Conservation (phyloP, 2,113 vertebrate genomes). For the Sinosuthora webbiana region DNA sequence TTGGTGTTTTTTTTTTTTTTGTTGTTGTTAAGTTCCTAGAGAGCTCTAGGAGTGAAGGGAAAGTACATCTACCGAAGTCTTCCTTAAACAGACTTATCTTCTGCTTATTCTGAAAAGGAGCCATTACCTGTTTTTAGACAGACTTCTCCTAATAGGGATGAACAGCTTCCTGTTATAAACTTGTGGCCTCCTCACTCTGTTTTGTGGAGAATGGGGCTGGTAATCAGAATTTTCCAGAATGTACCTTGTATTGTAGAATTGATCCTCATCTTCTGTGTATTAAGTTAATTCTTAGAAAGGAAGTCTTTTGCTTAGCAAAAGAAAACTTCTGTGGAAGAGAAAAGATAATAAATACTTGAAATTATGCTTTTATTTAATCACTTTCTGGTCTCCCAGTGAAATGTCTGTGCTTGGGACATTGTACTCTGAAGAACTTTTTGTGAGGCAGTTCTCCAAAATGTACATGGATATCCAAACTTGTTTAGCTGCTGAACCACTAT, state of each 20-base stretch:
- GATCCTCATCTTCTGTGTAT: background rate
- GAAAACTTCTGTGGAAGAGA: background rate
- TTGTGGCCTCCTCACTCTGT: background rate
- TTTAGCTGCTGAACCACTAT: background rate
- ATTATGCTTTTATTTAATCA: background rate
- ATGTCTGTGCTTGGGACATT: background rate
- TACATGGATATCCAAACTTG: background rate
- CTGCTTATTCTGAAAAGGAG: background rate
- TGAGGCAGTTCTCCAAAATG: background rate
- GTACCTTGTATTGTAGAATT: background rate
- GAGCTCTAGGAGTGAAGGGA: background rate
- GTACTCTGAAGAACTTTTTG: background rate
- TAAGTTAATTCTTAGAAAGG: background rate
- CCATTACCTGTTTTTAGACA: background rate
- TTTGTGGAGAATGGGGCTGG: background rate
- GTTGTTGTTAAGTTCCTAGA: slow-evolving; percentile 29
- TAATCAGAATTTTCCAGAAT: background rate
- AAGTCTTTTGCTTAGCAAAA: background rate
- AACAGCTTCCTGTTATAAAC: background rate
- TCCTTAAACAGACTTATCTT: background rate
- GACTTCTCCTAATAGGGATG: background rate
- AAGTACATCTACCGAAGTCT: background rate
- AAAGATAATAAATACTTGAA: background rate
- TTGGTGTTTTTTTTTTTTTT: background rate
- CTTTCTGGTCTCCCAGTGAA: background rate